phyloP scores from a whole-genome alignment of 2,888 invertebrate species.

The Epiblema foenella region DNA sequence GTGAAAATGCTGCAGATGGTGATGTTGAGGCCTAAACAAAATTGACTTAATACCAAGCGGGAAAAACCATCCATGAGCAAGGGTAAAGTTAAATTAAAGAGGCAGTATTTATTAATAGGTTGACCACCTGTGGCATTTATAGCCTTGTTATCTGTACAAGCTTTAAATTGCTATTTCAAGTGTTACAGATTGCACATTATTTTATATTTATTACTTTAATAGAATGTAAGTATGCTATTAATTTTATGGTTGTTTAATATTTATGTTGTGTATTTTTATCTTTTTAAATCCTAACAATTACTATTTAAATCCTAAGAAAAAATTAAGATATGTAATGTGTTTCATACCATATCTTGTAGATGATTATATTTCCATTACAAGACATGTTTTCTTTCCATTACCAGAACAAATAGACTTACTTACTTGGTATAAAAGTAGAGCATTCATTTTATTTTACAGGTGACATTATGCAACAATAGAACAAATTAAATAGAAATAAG shows the following conservation, averaged over 20 bases:
- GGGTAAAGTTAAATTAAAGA: background rate
- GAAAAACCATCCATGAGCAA: background rate
- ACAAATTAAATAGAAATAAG: background rate
- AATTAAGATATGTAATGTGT: too few relatives aligned
- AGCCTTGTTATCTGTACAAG: slow-evolving; percentile 15
- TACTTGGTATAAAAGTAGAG: slow-evolving; percentile 10
- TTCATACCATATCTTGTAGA: too few relatives aligned
- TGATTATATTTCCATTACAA: background rate
- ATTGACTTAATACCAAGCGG: too few relatives aligned
- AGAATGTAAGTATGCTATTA: background rate
- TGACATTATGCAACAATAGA: background rate
- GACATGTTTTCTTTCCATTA: too few relatives aligned
- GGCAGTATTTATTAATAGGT: slow-evolving; percentile 15
- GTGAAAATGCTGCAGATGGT: too few relatives aligned
- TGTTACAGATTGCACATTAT: background rate
- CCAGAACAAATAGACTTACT: background rate
- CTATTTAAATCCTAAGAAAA: too few relatives aligned
- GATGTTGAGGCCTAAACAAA: too few relatives aligned
- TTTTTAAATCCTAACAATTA: too few relatives aligned
- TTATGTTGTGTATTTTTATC: background rate
- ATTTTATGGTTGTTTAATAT: background rate
- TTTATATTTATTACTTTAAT: background rate
- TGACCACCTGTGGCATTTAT: slow-evolving; percentile 14
- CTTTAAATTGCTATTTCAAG: slow-evolving; percentile 14
- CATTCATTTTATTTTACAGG: background rate